Conservation (phyloP, 2,113 vertebrate species). For the Chaetops frenatus region DNA sequence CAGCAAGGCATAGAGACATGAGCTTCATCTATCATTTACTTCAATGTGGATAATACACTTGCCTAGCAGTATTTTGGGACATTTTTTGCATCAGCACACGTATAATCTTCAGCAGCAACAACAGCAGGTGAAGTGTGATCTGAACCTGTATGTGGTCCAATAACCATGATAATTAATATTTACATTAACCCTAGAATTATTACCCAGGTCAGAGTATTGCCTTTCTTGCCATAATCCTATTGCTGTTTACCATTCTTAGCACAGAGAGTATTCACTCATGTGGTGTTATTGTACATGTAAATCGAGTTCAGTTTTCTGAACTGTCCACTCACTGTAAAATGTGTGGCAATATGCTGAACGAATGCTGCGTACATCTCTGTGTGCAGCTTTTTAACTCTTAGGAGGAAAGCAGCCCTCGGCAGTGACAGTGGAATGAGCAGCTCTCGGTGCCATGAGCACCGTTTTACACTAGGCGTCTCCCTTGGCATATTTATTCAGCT, state of each 20-base stretch:
- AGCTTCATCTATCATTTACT: not conserved
- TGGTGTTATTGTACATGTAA: not conserved
- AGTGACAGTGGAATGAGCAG: accelerated
- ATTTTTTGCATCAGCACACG: not conserved
- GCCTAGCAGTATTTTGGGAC: not conserved
- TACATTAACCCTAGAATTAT: not conserved
- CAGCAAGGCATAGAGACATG: not conserved
- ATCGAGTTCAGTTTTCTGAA: not conserved
- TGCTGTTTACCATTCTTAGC: not conserved
- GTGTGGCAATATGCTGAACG: not conserved
- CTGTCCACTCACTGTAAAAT: not conserved
- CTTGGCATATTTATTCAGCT: not conserved
- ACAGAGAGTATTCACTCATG: not conserved
- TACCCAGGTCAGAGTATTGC: not conserved
- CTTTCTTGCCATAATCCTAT: not conserved
- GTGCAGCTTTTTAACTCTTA: accelerated
- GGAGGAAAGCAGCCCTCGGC: not conserved
- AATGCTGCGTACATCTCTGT: accelerated
- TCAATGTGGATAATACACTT: accelerated
- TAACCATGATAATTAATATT: not conserved
- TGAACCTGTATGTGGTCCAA: not conserved
- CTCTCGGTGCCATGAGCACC: not conserved
- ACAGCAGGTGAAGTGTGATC: not conserved
- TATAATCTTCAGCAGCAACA: not conserved
- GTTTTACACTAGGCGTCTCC: constrained; percentile 20